Percentiles rank a stretch among this genome's conserved stretches.
Conservation (phyloP, 1,140 invertebrate species). For the Saccostrea cuccullata region DNA sequence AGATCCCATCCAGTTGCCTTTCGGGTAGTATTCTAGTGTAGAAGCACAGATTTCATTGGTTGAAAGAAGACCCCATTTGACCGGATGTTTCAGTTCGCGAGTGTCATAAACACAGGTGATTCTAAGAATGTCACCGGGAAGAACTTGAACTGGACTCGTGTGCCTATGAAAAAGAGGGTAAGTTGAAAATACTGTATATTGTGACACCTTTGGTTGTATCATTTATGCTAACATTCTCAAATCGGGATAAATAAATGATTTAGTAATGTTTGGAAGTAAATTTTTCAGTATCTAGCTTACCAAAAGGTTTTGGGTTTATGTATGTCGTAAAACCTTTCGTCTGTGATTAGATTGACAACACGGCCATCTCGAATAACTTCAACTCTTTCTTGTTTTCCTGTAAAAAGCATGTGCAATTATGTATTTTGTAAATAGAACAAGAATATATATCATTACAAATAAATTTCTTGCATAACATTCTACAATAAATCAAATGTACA, state of each 20-base stretch:
- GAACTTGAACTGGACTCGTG: constrained; percentile 43
- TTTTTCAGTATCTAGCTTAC: not conserved
- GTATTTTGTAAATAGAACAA: not conserved
- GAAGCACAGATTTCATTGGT: constrained; percentile 56
- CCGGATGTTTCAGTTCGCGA: constrained; percentile 19
- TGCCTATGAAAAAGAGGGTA: constrained; percentile 14
- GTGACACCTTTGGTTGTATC: too few relatives aligned
- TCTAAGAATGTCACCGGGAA: constrained; percentile 52
- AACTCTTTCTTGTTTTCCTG: constrained; percentile 37
- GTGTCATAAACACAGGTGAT: constrained; percentile 50
- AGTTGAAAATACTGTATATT: too few relatives aligned
- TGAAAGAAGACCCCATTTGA: constrained; percentile 51
- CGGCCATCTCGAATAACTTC: constrained; percentile 29
- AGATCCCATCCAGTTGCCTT: constrained; percentile 39
- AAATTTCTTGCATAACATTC: not conserved
- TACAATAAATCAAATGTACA: not conserved
- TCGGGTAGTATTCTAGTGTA: constrained; percentile 51
- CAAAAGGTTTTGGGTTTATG: constrained; percentile 35
- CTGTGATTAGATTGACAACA: constrained; percentile 28
- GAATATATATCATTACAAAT: not conserved
- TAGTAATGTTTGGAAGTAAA: too few relatives aligned
- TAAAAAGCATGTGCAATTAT: not conserved
- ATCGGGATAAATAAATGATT: too few relatives aligned
- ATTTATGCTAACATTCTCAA: too few relatives aligned
- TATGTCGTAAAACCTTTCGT: constrained; percentile 36